Percentiles rank a stretch among this genome's conserved stretches.
These are phyloP conservation scores for Macaria notata DNA, from an alignment of 2,888 invertebrate species.

Conservation along the genomic window DNA sequence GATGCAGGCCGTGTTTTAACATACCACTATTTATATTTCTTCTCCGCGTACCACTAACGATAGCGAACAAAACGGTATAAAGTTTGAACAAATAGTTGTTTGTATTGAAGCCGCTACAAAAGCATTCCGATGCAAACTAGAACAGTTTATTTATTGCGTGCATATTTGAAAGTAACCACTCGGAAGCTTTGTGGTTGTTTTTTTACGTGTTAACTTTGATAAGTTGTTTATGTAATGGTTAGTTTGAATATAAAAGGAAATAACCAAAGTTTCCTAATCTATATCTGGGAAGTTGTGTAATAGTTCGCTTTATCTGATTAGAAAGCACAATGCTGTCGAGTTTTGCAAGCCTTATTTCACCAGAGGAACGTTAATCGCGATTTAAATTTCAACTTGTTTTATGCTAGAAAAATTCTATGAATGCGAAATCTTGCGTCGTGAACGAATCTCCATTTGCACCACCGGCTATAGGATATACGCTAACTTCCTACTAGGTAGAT, in stretches of 20 bases:
- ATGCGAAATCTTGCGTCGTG: too few relatives aligned
- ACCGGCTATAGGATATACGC: too few relatives aligned
- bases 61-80: conserved; percentile 5
- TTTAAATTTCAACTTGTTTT: background rate
- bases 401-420: background rate
- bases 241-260: conserved; percentile 44
- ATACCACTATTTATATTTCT: conserved; percentile 12
- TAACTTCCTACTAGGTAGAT: too few relatives aligned
- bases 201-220: conserved; percentile 42
- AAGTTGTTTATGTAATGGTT: conserved; percentile 45
- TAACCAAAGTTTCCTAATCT: conserved; percentile 52
- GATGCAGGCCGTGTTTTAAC: conserved; percentile 17
- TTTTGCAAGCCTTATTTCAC: conserved; percentile 42
- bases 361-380: conserved; percentile 46
- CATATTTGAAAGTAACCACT: conserved; percentile 43
- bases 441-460: too few relatives aligned
- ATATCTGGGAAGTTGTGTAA: conserved; percentile 56
- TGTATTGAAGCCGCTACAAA: conserved; percentile 13
- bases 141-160: conserved; percentile 21
- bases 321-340: conserved; percentile 61
- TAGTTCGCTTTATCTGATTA: conserved; percentile 65
- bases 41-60: conserved; percentile 10
- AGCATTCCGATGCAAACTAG: conserved; percentile 20
- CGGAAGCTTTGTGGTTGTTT: conserved; percentile 35
- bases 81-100: conserved; percentile 12